These are phyloP conservation scores for Biston betularia DNA, from an alignment of 2,888 invertebrate genomes.

Conservation along the genomic window DNA sequence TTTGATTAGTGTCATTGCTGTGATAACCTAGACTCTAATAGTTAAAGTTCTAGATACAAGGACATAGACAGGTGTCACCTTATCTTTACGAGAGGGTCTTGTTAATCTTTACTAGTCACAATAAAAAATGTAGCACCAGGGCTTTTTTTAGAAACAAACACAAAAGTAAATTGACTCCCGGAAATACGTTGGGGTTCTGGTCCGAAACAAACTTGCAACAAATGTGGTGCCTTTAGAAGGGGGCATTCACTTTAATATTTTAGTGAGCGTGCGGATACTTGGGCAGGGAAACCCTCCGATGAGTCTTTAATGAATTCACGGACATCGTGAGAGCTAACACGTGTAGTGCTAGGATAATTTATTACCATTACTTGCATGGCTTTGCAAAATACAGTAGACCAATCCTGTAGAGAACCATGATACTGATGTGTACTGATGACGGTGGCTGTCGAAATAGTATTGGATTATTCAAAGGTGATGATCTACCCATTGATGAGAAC, in stretches of 20 bases:
- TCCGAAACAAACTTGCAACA: slow-evolving; percentile 28
- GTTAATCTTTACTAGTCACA: background rate
- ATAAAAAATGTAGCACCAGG: background rate
- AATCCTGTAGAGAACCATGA: too few species aligned
- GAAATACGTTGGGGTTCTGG: slow-evolving; percentile 3
- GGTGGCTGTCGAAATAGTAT: too few species aligned
- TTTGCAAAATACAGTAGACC: too few species aligned
- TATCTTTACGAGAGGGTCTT: too few species aligned
- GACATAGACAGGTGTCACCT: too few species aligned
- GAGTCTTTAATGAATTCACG: slow-evolving; percentile 61
- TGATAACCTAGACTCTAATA: too few species aligned
- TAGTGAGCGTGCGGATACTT: slow-evolving; percentile 52
- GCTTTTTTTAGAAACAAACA: slow-evolving; percentile 9
- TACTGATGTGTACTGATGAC: too few species aligned
- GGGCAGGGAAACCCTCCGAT: slow-evolving; percentile 59
- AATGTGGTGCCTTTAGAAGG: slow-evolving; percentile 25
- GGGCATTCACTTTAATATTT: slow-evolving; percentile 69
- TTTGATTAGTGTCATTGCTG: too few species aligned
- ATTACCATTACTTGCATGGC: background rate
- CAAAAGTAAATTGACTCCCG: slow-evolving; percentile 18
- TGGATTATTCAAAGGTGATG: too few species aligned
- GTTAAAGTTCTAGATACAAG: too few species aligned
- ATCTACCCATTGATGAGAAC: too few species aligned
- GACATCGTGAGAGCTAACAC: slow-evolving; percentile 68
- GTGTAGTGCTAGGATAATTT: slow-evolving; percentile 51